A percentile compares a stretch with the other conserved stretches of the same genome.
Evolutionary conservation across 1,140 invertebrate species (phyloP).

Genomic region (Armadillidium nasatum): DNA sequence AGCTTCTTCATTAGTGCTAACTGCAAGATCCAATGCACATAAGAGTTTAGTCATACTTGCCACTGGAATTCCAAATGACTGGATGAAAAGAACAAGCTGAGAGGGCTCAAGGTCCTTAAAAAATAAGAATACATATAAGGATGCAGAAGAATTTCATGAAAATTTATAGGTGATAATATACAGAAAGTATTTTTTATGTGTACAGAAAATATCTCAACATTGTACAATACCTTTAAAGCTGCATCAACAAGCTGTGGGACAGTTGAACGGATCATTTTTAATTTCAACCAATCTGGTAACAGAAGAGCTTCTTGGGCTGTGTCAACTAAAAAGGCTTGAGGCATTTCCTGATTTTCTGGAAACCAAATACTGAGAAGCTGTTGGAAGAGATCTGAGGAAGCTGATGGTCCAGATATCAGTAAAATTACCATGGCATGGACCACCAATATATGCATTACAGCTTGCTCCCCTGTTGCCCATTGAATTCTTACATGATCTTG

Average conservation of each 20-base stretch:
- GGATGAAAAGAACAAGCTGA: constrained; percentile 90
- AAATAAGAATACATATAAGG: constrained; percentile 56
- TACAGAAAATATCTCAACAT: too few relatives aligned
- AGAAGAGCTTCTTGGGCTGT: constrained; percentile 79
- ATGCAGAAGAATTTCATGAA: constrained; percentile 53
- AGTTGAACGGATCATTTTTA: constrained; percentile 85
- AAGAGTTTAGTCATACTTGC: constrained; percentile 79
- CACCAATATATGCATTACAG: constrained; percentile 78
- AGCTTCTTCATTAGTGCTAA: constrained; percentile 61
- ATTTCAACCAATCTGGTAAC: constrained; percentile 89
- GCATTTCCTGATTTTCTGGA: constrained; percentile 53
- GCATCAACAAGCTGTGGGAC: constrained; percentile 76
- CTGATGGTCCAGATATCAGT: constrained; percentile 67
- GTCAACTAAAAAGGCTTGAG: constrained; percentile 74
- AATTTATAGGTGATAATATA: too few relatives aligned
- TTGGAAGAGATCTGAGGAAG: constrained; percentile 54
- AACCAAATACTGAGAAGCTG: constrained; percentile 68
- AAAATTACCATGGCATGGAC: constrained; percentile 93
- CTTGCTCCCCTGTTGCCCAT: constrained; percentile 76
- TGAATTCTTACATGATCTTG: constrained; percentile 63
- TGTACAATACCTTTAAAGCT: constrained; percentile 59
- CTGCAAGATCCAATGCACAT: constrained; percentile 66
- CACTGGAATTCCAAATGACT: constrained; percentile 92
- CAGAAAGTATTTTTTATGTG: too few relatives aligned
- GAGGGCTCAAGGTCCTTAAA: constrained; percentile 69